Conservation (phyloP, 2,797 vertebrate genomes). For the Sebastes hubbsi region DNA sequence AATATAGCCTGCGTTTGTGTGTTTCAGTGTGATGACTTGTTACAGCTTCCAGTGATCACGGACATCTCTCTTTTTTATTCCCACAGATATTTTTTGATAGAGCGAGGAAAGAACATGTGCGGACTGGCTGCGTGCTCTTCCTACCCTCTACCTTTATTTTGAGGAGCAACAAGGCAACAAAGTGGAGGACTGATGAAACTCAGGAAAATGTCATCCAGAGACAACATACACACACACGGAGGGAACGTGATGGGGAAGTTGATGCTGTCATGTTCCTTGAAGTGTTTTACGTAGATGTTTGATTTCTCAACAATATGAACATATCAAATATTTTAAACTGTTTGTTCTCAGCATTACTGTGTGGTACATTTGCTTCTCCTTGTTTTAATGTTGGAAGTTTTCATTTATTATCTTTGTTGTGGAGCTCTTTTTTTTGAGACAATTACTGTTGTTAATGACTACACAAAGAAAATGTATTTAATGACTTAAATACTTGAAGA, state of each 20-base stretch:
- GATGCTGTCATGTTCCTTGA: background rate
- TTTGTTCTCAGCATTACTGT: background rate
- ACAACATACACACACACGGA: background rate
- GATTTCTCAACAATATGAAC: background rate
- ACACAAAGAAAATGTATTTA: background rate
- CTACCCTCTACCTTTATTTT: slow-evolving; percentile 83
- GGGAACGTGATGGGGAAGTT: background rate
- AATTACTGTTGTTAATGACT: background rate
- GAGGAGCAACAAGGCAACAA: slow-evolving; percentile 32
- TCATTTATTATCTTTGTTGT: background rate
- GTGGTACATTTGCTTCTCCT: background rate
- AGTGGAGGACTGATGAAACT: background rate
- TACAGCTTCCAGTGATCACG: background rate
- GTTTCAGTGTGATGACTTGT: background rate
- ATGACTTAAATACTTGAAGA: background rate
- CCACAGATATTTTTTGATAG: slow-evolving; percentile 88
- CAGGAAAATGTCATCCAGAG: background rate
- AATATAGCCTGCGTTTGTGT: slow-evolving; percentile 39
- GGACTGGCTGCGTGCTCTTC: slow-evolving; percentile 89
- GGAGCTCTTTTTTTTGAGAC: background rate
- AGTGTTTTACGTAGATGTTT: background rate
- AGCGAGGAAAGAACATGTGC: slow-evolving; percentile 90
- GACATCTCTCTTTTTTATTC: slow-evolving; percentile 8
- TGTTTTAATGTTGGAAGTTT: background rate
- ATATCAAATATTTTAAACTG: background rate